Conservation (phyloP, 2,888 invertebrate species). For the Sarcophaga variegata region DNA sequence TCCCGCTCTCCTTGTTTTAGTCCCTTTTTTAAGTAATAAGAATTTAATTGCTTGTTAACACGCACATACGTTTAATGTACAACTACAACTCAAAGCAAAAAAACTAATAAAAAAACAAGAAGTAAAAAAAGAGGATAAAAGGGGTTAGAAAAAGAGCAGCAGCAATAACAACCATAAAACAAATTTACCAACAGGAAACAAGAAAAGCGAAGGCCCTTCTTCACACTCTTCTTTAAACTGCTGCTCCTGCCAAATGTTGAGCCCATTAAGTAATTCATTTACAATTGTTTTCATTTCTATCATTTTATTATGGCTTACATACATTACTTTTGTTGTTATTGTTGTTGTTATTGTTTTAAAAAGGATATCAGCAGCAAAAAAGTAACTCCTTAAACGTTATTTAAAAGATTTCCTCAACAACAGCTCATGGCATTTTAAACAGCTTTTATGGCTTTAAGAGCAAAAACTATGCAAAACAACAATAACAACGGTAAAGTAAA, state of each 20-base stretch:
- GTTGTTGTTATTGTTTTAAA: slow-evolving; percentile 12
- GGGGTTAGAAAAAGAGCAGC: slow-evolving; percentile 6
- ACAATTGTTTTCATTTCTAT: slow-evolving; percentile 53
- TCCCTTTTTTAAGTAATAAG: slow-evolving; percentile 62
- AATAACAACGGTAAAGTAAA: slow-evolving; percentile 41
- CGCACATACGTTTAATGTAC: slow-evolving; percentile 67
- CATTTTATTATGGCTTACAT: slow-evolving; percentile 5
- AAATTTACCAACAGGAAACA: slow-evolving; percentile 38
- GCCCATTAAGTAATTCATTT: slow-evolving; percentile 58
- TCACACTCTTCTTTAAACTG: not conserved
- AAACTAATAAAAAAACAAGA: not conserved
- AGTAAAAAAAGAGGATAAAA: slow-evolving; percentile 1
- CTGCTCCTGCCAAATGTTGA: slow-evolving; percentile 14
- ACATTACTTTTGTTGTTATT: slow-evolving; percentile 11
- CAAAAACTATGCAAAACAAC: slow-evolving; percentile 39
- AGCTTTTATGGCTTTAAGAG: not conserved
- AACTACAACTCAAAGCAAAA: slow-evolving; percentile 10
- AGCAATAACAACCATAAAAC: not conserved
- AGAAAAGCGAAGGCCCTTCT: not conserved
- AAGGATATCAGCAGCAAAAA: not conserved
- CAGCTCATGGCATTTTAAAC: slow-evolving; percentile 54
- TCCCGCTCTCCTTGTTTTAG: not conserved
- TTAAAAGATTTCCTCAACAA: slow-evolving; percentile 46
- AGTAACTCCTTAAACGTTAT: slow-evolving; percentile 38
- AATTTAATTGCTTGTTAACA: slow-evolving; percentile 74